These are phyloP conservation scores for Neomorphus geoffroyi DNA, from an alignment of 2,797 vertebrate genomes.

Conservation along the genomic window DNA sequence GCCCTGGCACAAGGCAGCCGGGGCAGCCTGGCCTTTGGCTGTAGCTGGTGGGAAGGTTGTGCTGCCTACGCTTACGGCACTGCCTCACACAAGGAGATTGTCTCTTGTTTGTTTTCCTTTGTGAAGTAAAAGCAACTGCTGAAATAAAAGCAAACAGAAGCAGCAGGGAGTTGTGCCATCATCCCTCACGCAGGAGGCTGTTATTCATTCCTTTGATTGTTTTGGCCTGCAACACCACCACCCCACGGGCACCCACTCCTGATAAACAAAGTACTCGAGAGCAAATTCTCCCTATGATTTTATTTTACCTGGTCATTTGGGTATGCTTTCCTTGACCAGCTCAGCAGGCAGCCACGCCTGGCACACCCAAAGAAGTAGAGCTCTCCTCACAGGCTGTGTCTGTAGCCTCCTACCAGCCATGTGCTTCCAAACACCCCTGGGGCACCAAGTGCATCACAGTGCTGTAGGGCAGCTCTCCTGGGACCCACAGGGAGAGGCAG, in stretches of 20 bases:
- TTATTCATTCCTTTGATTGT: not conserved
- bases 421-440: fast-evolving
- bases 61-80: not conserved
- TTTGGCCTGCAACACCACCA: not conserved
- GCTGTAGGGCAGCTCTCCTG: not conserved
- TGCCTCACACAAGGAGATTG: not conserved
- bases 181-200: not conserved
- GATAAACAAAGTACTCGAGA: not conserved
- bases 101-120: not conserved
- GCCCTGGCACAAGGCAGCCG: fast-evolving
- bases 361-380: not conserved
- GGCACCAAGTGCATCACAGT: fast-evolving
- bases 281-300: too few species aligned
- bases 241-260: not conserved
- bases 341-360: not conserved
- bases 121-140: not conserved
- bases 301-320: fast-evolving
- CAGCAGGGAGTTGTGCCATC: not conserved
- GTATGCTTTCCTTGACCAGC: not conserved
- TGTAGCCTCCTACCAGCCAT: not conserved
- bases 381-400: not conserved
- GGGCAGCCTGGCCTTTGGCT: not conserved
- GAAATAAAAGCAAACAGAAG: not conserved
- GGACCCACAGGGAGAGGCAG: fast-evolving
- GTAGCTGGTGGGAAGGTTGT: not conserved